phyloP scores from a whole-genome alignment of 2,888 invertebrate species.

The Papilio protenor region DNA sequence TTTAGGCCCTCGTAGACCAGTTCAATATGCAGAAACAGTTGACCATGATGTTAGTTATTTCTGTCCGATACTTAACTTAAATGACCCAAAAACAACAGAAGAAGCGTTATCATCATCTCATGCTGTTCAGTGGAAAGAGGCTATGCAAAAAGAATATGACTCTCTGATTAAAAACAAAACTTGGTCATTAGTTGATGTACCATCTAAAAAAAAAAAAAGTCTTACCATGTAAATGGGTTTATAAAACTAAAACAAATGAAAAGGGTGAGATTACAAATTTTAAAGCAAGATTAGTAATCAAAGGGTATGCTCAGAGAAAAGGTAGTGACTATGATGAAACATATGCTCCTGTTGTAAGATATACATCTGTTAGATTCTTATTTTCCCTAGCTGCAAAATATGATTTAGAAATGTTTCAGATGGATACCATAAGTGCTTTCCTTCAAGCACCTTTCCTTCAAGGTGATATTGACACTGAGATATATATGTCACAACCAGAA shows the following conservation, averaged over 20 bases:
- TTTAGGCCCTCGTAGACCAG: no score
- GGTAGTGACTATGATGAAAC: slow-evolving; percentile 48
- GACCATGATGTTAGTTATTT: no score
- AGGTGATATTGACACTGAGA: slow-evolving; percentile 50
- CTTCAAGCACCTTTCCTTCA: no score
- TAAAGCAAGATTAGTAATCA: slow-evolving; percentile 31
- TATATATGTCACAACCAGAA: slow-evolving; percentile 50
- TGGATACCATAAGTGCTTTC: slow-evolving; percentile 50
- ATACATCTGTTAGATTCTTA: slow-evolving; percentile 42
- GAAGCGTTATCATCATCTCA: not conserved
- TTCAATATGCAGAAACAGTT: no score
- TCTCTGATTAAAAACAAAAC: slow-evolving; percentile 46
- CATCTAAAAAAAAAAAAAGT: slow-evolving; percentile 42
- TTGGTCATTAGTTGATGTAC: slow-evolving; percentile 38
- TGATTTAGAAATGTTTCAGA: slow-evolving; percentile 46
- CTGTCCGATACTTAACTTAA: no score
- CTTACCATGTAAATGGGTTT: slow-evolving; percentile 49
- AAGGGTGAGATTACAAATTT: slow-evolving; percentile 9
- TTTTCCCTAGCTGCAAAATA: slow-evolving; percentile 47
- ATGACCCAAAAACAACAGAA: not conserved
- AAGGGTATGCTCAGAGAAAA: slow-evolving; percentile 46
- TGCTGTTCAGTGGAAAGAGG: slow-evolving; percentile 15
- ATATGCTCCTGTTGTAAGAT: slow-evolving; percentile 48
- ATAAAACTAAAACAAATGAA: slow-evolving; percentile 46
- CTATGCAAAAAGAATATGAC: slow-evolving; percentile 46